Evolutionary conservation across 2,113 vertebrate genomes (phyloP).

Genomic region (Oncorhynchus kisutch): DNA sequence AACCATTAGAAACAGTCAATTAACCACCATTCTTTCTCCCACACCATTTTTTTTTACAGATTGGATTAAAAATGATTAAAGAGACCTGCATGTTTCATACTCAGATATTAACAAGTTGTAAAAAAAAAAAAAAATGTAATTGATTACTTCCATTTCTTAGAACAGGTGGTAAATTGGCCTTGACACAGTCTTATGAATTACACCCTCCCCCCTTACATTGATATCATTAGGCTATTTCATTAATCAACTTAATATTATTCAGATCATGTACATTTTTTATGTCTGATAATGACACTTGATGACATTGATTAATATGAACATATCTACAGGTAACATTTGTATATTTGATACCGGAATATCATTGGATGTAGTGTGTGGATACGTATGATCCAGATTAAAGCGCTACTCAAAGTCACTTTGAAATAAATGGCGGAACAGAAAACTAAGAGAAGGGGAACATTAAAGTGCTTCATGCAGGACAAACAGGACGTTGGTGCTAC

Average conservation of each 20-base stretch:
- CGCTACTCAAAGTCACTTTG: slow-evolving; percentile 35
- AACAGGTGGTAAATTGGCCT: too few relatives aligned
- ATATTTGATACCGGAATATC: slow-evolving; percentile 25
- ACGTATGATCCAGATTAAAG: slow-evolving; percentile 45
- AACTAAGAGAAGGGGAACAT: slow-evolving; percentile 63
- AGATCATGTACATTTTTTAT: slow-evolving; percentile 11
- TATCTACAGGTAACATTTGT: slow-evolving; percentile 51
- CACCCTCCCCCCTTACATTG: not conserved
- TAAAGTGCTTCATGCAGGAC: slow-evolving; percentile 79
- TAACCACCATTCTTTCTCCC: not conserved
- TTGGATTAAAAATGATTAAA: not conserved
- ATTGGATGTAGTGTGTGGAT: slow-evolving; percentile 34
- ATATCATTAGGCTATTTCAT: too few relatives aligned
- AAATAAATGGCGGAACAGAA: slow-evolving; percentile 52
- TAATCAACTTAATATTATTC: not conserved
- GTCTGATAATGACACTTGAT: not conserved
- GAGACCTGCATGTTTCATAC: not conserved
- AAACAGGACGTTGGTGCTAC: slow-evolving; percentile 61
- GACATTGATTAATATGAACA: slow-evolving; percentile 21
- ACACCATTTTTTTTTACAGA: slow-evolving; percentile 1
- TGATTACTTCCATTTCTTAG: too few relatives aligned
- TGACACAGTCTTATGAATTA: too few relatives aligned
- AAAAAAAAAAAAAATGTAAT: not conserved
- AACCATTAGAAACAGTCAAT: slow-evolving; percentile 26
- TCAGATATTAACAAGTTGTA: not conserved